Evolutionary conservation across 2,113 vertebrate species (phyloP).

Genomic region (Scophthalmus maximus): DNA sequence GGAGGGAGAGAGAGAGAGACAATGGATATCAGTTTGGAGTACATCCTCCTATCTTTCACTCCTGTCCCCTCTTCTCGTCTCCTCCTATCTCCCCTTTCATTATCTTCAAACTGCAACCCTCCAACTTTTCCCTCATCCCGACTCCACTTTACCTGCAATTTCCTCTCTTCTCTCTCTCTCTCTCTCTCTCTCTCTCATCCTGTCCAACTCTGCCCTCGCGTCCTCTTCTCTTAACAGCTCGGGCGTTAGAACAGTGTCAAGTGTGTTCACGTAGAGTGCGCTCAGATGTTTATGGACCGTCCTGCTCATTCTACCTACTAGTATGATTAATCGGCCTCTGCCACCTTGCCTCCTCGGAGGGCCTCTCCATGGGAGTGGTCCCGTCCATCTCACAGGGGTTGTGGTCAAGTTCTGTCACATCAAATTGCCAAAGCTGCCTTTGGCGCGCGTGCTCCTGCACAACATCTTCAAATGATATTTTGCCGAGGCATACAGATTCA

Average conservation of each 20-base stretch:
- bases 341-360: no score
- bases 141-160: conserved; percentile 49
- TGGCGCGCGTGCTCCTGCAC: no score
- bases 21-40: conserved; percentile 46
- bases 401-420: no score
- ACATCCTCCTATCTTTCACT: conserved; percentile 29
- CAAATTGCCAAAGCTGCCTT: no score
- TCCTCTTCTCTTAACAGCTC: background rate
- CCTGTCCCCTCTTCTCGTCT: conserved; percentile 29
- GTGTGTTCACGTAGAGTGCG: conserved; percentile 24
- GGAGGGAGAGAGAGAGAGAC: conserved; percentile 1
- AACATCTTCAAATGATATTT: no score
- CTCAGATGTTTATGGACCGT: no score
- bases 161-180: conserved; percentile 10
- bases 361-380: no score
- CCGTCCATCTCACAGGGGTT: no score
- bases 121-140: conserved; percentile 31
- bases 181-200: background rate
- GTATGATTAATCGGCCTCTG: no score
- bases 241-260: conserved; percentile 17
- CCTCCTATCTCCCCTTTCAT: conserved; percentile 46
- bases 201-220: background rate
- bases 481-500: no score
- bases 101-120: conserved; percentile 36
- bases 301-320: no score